Base-by-base conservation (phyloP, 1,140 invertebrate species). In the Pygmarrhopalites habei region DNA sequence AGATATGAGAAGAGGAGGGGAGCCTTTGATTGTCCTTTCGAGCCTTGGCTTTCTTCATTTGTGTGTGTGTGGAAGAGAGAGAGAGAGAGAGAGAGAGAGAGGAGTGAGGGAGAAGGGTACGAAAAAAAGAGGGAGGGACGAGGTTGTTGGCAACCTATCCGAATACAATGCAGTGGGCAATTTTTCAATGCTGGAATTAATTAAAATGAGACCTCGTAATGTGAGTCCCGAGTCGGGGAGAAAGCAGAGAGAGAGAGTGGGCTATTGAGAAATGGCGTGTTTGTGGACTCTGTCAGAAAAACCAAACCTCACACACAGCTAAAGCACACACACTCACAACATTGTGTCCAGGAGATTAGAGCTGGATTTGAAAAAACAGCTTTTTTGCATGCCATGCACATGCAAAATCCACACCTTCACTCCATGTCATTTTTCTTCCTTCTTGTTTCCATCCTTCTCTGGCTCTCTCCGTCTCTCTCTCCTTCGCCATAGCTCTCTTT, bases 201-300 rank as follows among this genome's bases (percentile, higher is more conserved):
- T 60, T 60, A 60, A 60, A 60, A 51, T 51, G 29, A 14, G 26
- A 49, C 30, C 29, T 51, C 43, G 47, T 60, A 59, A 59, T 59
- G 26, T 59, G 58, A 59, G 23, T n/a, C n/a, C 41, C 39, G 35
- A 59, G 44, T 46, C 4, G 26, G 19, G n/a, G n/a, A n/a, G n/a
- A n/a, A n/a, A n/a, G n/a, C n/a, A n/a, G n/a, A n/a, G n/a, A n/a
- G n/a, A n/a, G 17, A 19, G 17, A 15, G 5, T 35, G 32, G 25
- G n/a, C 49, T 57, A 57, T 41, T 57, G 53, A 57, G 53, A 41
- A 57, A 57, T 57, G 53, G 53, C 53, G 53, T 57, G 32, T 41
- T 57, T 26, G 15, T 7, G 5, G 5, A 35, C 32, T n/a, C n/a
- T n/a, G n/a, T n/a, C n/a, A n/a, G n/a, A n/a, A n/a, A n/a, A n/a